Conservation (phyloP, 2,888 invertebrate species). For the Drosophila colorata region DNA sequence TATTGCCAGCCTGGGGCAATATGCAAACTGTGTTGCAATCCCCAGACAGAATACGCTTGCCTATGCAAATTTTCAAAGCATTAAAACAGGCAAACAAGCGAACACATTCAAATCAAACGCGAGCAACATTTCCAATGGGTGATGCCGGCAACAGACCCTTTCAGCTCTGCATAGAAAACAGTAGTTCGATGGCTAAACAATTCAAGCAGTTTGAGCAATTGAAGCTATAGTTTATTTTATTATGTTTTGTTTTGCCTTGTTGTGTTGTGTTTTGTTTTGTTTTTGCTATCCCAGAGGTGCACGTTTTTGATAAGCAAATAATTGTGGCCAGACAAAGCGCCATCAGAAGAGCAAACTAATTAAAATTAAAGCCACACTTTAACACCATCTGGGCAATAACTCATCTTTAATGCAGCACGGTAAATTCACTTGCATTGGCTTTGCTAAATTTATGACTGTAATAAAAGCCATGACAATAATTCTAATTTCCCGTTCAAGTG, state of each 20-base stretch:
- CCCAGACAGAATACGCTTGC: constrained; percentile 58
- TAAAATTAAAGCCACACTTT: constrained; percentile 72
- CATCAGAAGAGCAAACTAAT: constrained; percentile 67
- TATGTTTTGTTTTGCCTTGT: constrained; percentile 16
- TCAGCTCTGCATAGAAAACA: constrained; percentile 29
- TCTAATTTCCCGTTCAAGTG: constrained; percentile 64
- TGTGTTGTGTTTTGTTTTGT: constrained; percentile 3
- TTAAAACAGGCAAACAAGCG: constrained; percentile 33
- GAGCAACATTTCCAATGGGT: constrained; percentile 27
- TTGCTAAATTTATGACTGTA: constrained; percentile 61
- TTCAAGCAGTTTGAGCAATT: constrained; percentile 36
- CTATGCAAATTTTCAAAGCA: constrained; percentile 66
- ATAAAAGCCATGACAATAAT: constrained; percentile 73
- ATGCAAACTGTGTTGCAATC: constrained; percentile 62
- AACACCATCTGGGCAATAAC: constrained; percentile 64
- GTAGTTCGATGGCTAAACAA: constrained; percentile 38
- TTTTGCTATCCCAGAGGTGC: constrained; percentile 12
- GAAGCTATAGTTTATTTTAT: constrained; percentile 37
- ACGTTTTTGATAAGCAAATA: constrained; percentile 30
- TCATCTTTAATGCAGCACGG: constrained; percentile 58
- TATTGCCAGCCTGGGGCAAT: constrained; percentile 42
- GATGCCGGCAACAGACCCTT: constrained; percentile 6
- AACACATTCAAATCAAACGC: constrained; percentile 37
- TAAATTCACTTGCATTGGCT: constrained; percentile 59
- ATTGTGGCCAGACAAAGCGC: constrained; percentile 24